Conservation (phyloP, 2,113 vertebrate species). For the Rhipidura dahli region DNA sequence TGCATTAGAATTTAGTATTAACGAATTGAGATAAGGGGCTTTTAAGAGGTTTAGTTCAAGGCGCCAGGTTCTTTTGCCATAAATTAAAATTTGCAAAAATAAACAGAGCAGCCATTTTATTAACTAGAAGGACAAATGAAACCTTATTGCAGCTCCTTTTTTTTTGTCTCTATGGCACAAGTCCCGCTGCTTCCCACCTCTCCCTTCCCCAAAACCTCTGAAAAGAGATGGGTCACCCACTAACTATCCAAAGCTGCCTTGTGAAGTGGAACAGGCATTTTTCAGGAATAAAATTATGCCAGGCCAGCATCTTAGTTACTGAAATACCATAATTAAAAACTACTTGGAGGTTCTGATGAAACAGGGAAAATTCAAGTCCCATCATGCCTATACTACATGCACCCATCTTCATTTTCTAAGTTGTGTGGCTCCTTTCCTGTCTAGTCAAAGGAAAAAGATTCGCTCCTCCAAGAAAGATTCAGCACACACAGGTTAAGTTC, state of each 20-base stretch:
- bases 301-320: not conserved
- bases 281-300: not conserved
- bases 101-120: slow-evolving; percentile 2
- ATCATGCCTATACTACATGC: not conserved
- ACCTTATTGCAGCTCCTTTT: not conserved
- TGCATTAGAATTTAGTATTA: not conserved
- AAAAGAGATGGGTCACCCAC: not conserved
- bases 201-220: not conserved
- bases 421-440: not conserved
- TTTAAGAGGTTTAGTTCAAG: slow-evolving; percentile 5
- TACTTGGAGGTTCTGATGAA: not conserved
- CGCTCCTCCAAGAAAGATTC: not conserved
- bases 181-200: not conserved
- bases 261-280: not conserved
- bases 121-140: not conserved
- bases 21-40: not conserved
- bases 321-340: not conserved
- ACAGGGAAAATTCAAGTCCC: not conserved
- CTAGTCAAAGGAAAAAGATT: not conserved
- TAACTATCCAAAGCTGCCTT: not conserved
- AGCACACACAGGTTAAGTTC: not conserved
- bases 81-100: not conserved
- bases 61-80: not conserved
- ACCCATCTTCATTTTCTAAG: not conserved
- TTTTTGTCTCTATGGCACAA: not conserved